phyloP scores from a whole-genome alignment of 1,140 invertebrate species.

The Mya arenaria region DNA sequence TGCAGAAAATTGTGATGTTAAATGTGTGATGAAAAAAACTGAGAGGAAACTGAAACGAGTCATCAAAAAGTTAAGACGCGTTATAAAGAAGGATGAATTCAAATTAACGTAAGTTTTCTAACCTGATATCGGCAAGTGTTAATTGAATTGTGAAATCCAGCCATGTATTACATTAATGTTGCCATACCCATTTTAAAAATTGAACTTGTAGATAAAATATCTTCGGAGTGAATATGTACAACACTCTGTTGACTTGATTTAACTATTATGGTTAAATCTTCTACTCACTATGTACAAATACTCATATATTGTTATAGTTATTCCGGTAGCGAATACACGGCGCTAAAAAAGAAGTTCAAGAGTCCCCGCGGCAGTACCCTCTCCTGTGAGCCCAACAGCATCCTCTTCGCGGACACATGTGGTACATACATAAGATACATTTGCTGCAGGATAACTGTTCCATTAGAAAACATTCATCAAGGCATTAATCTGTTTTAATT shows the following conservation, averaged over 20 bases:
- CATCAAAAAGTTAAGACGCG: slow-evolving; percentile 63
- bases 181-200: no score
- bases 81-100: slow-evolving; percentile 65
- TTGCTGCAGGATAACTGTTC: no score
- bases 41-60: slow-evolving; percentile 66
- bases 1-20: no score
- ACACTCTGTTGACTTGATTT: neutral
- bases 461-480: no score
- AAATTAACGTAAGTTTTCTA: slow-evolving; percentile 61
- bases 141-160: neutral
- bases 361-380: slow-evolving; percentile 24
- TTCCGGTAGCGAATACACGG: neutral
- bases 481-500: no score
- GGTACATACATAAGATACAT: no score
- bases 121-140: neutral
- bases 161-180: no score
- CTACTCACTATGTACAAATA: neutral
- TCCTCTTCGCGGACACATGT: slow-evolving; percentile 33
- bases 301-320: slow-evolving; percentile 7
- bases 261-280: neutral
- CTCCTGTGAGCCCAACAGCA: slow-evolving; percentile 25
- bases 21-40: slow-evolving; percentile 66
- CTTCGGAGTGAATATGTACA: neutral
- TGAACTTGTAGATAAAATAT: no score
- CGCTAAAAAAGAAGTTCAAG: slow-evolving; percentile 33